Percentiles rank a stretch among this genome's conserved stretches.
These are phyloP conservation scores for Danio kyathit DNA, from an alignment of 2,797 vertebrate genomes.

Conservation along the genomic window DNA sequence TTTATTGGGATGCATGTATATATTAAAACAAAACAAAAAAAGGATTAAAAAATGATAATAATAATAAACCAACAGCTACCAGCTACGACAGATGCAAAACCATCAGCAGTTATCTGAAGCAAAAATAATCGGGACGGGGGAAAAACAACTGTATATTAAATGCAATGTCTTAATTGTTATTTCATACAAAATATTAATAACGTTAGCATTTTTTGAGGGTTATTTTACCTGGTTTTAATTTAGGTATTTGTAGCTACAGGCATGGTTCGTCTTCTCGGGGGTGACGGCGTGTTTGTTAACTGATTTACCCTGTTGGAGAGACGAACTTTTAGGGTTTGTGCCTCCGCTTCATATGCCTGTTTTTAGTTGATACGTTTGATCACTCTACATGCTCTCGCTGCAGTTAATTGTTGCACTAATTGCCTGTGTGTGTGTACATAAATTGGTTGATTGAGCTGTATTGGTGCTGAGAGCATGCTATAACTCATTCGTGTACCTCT, in stretches of 20 bases:
- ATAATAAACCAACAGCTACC: constrained; percentile 68
- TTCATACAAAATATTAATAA: constrained; percentile 74
- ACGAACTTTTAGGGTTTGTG: constrained; percentile 66
- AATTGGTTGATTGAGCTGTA: constrained; percentile 55
- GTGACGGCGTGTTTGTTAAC: constrained; percentile 27
- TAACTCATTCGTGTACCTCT: constrained; percentile 58
- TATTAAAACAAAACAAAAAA: constrained; percentile 62
- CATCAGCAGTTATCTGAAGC: constrained; percentile 81
- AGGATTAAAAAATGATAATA: too few relatives aligned
- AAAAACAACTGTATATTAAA: constrained; percentile 85
- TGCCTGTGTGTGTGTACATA: constrained; percentile 65
- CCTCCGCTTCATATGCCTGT: constrained; percentile 67
- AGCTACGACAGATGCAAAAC: constrained; percentile 93
- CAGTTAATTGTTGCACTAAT: constrained; percentile 59
- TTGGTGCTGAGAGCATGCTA: constrained; percentile 63
- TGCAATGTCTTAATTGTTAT: constrained; percentile 84
- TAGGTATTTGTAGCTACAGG: constrained; percentile 56
- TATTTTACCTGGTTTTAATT: constrained; percentile 76
- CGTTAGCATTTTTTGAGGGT: constrained; percentile 71
- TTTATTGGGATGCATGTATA: constrained; percentile 91
- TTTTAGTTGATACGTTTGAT: constrained; percentile 56
- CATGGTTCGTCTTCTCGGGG: constrained; percentile 33
- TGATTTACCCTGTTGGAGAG: constrained; percentile 64
- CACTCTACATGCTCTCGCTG: constrained; percentile 55
- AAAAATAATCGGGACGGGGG: constrained; percentile 78